Base-by-base conservation (phyloP, 2,113 vertebrate species). In the Carassius gibelio region DNA sequence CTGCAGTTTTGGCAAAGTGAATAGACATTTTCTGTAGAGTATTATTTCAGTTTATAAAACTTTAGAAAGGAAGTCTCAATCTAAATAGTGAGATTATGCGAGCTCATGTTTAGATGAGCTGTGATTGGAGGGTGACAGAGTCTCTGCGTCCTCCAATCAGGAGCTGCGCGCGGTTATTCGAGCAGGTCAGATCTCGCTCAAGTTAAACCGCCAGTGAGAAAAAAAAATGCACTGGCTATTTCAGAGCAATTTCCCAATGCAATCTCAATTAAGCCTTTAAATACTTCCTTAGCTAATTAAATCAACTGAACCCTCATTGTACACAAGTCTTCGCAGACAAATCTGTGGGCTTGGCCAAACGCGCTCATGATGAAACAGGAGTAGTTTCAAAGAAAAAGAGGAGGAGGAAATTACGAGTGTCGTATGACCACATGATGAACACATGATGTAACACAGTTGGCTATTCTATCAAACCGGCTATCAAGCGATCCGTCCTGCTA, bases 211-310 rank as follows among this genome's bases (percentile, higher is more conserved):
- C 68, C 34, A 4, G 17, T 8, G 68, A 52, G 6, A 19, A 45
- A 10, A 93, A 82, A 30, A 30, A 92, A 90, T 91, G 91, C 93
- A 93, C 88, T 66, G 85, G 91, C 90, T 86, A 96, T 94, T 96
- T 95, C 50, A 85, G 94, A 94, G 96, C 94, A 96, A 98, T 98
- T 98, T 96, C 94, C 94, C 93, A 86, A 91, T 84, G 94, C 96
- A 97, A 97, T 96, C 97, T 98, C 96, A 96, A 97, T 97, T 97
- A 97, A 95, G 94, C 92, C 94, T 91, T 94, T 97, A 98, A 99
- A 98, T 95, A 94, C 96, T 98, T 99, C 97, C 98, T 95, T 91
- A 91, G 92, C 94, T 97, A 96, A 98, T 97, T 97, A 97, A 95
- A 96, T 93, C 92, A 95, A 97, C 96, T 97, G 96, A 94, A 96